Evolutionary conservation across 2,113 vertebrate genomes (phyloP), one percentile per base, ranked within the genome.

Genomic region (Phalacrocorax carbo): DNA sequence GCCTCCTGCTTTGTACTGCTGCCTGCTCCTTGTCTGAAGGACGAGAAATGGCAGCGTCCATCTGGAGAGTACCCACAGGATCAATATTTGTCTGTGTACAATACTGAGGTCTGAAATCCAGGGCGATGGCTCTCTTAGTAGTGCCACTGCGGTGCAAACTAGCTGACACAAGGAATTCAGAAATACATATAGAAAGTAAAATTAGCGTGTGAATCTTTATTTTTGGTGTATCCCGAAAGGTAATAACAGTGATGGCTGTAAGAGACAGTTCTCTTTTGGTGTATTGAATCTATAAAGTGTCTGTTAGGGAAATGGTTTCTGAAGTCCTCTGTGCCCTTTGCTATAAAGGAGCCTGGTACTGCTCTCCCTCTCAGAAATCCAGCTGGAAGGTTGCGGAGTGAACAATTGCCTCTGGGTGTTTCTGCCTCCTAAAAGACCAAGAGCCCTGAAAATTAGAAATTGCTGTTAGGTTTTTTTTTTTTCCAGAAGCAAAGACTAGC

Each of bases 311-410:
- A 48, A 17, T 15, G 26, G 42, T 84, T 95, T 91, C 81, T 96
- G 89, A 95, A 97, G 96, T 86, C 71, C 86, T 97, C 92, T 95
- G 95, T 97, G 95, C 96, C 86, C 73, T 84, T 86, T 7, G 8
- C 82, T 82, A n/a, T 86, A 96, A 96, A 97, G 94, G 97, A 97
- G 95, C 97, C 97, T 98, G 98, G 97, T 95, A 97, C 96, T 87
- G 94, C 96, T 97, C 89, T 97, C 94, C 85, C 20, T 66, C 87
- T 92, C 66, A 27, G 55, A 88, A 94, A 75, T 87, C 82, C 96
- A 98, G 93, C 96, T 98, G 97, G 93, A 82, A 82, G 61, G 49
- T 51, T 66, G 83, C 23, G 13, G 87, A 81, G 21, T 51, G 65
- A 97, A 54, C 90, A 96, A 48, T 86, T 82, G 19, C 77, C 80